Evolutionary conservation across 2,113 vertebrate species (phyloP), one percentile per base, ranked within the genome.

Genomic region (Silurus glanis): DNA sequence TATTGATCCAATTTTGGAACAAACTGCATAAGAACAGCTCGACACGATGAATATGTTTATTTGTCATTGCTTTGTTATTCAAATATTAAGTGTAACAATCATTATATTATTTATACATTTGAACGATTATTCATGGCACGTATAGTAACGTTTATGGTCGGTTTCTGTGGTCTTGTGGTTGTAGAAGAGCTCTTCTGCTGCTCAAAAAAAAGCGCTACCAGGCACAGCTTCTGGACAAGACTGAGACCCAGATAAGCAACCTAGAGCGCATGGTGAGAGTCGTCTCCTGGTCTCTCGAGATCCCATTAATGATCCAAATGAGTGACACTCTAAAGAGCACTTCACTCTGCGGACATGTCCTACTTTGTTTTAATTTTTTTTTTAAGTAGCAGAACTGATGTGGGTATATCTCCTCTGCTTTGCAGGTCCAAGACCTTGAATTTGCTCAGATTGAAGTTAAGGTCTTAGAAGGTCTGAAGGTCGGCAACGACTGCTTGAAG

Each of bases 391-490:
- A 82, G 45, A 86, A 61, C 78, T 28, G 62, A 83, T 59, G 28
- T 80, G n/a, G 10, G 16, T 23, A 16, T 16, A 10, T 83, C 75
- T 3, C 45, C 19, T 51, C 47, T 37, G 37, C 37, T n/a, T 85
- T 64, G 21, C 94, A 99, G 97, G 97, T 99, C 45, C 97, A 98
- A 92, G 96, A 97, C 75, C 97, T 99, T 55, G 98, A 99, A 87
- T 98, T 98, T 94, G 93, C 96, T 55, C 97, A 98, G 93, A 97
- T 98, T 23, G 97, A 99, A 89, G 94, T 97, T 95, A 96, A 97
- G 93, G 97, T 99, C 84, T 92, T 98, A 0, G 97, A 99, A 85
- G 97, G 97, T 0, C 94, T 99, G 49, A 96, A 96, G 87, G 88
- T 96, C 16, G 97, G 98, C 82, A 99, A 97, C 0, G 96, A 97